Conservation (phyloP, 2,797 vertebrate genomes). For the Pipistrellus pygmaeus region DNA sequence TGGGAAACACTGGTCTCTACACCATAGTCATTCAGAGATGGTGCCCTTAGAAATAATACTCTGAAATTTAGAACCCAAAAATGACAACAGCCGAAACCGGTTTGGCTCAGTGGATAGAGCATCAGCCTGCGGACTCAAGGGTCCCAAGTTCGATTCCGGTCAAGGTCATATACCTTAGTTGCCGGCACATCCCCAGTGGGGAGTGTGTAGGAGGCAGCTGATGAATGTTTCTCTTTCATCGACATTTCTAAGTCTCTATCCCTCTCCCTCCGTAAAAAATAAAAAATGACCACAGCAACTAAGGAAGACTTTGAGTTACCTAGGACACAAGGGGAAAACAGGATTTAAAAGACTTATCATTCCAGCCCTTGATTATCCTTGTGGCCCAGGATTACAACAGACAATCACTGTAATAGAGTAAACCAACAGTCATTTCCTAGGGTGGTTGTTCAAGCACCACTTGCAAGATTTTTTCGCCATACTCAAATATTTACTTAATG, state of each 20-base stretch:
- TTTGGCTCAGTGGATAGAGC: too few relatives aligned
- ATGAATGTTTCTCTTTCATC: too few relatives aligned
- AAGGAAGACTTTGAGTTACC: neutral
- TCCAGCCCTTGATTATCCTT: neutral
- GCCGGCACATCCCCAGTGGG: too few relatives aligned
- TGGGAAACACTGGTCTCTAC: too few relatives aligned
- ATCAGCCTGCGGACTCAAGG: too few relatives aligned
- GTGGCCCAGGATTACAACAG: neutral
- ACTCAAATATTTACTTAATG: neutral
- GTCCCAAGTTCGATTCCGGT: too few relatives aligned
- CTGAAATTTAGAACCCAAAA: conserved; percentile 39
- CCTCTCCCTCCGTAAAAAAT: too few relatives aligned
- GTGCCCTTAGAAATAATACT: neutral
- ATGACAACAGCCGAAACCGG: neutral
- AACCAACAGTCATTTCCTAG: neutral
- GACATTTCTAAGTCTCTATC: too few relatives aligned
- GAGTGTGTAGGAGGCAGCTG: too few relatives aligned
- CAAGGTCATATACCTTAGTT: too few relatives aligned
- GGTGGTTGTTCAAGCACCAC: neutral
- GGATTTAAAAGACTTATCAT: neutral
- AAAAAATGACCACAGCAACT: neutral
- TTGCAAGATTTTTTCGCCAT: neutral
- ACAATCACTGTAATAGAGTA: neutral
- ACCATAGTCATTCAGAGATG: neutral
- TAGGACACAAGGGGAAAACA: neutral